phyloP scores from a whole-genome alignment of 2,888 invertebrate species.

The Mythimna vitellina region DNA sequence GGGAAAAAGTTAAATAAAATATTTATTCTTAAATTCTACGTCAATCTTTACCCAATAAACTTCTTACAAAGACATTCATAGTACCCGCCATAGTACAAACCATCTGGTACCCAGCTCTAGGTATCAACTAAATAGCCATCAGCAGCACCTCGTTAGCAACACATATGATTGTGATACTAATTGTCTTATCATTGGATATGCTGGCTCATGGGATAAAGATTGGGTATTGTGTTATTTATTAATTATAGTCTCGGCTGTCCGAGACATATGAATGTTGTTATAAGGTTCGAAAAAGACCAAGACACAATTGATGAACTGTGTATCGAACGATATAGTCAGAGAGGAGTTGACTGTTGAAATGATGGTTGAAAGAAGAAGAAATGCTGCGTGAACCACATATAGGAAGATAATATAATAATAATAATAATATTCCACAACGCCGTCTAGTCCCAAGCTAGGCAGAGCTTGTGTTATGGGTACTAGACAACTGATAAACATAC shows the following conservation, averaged over 20 bases:
- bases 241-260: background rate
- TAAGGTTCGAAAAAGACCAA: background rate
- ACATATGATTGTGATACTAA: conserved; percentile 41
- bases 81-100: conserved; percentile 6
- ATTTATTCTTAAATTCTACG: too few species aligned
- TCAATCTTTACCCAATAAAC: conserved; percentile 26
- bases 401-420: too few species aligned
- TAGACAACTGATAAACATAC: too few species aligned
- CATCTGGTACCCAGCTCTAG: conserved; percentile 21
- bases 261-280: background rate
- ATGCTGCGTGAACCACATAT: background rate
- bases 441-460: too few species aligned
- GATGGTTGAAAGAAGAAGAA: background rate
- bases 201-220: conserved; percentile 27
- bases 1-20: too few species aligned
- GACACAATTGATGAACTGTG: background rate
- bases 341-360: background rate
- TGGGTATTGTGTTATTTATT: conserved; percentile 15
- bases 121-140: conserved; percentile 40
- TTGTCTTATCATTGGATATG: conserved; percentile 41
- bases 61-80: background rate
- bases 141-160: conserved; percentile 48
- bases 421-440: too few species aligned
- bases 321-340: too few species aligned
- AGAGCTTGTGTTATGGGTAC: too few species aligned